Percentiles rank a stretch among this genome's conserved stretches.
phyloP scores from a whole-genome alignment of 2,113 vertebrate species.

The Ahaetulla prasina region DNA sequence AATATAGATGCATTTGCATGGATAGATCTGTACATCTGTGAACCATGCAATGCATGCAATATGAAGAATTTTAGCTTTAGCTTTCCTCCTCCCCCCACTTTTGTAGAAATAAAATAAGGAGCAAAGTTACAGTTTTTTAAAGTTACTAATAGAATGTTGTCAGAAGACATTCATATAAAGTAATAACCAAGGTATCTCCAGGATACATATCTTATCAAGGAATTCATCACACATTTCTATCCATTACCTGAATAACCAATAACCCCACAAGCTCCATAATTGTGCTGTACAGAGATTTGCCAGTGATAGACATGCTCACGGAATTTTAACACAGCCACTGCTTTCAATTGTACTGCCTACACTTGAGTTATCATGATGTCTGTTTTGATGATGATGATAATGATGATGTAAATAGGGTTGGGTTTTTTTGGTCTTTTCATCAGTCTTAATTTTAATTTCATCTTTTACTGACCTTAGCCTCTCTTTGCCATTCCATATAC shows the following conservation, averaged over 20 bases:
- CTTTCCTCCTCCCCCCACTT: background rate
- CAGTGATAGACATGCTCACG: constrained; percentile 22
- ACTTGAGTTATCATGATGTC: background rate
- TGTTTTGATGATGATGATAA: background rate
- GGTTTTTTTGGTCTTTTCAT: background rate
- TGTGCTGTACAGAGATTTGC: constrained; percentile 13
- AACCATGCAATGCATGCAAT: background rate
- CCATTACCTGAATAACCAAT: constrained; percentile 47
- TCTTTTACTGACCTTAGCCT: constrained; percentile 16
- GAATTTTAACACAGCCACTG: constrained; percentile 27
- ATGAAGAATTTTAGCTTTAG: background rate
- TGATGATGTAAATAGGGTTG: constrained; percentile 8
- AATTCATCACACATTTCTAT: constrained; percentile 56
- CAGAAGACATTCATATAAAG: constrained; percentile 47
- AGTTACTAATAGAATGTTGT: constrained; percentile 56
- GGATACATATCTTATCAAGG: constrained; percentile 54
- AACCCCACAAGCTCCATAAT: constrained; percentile 28
- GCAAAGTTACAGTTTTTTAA: constrained; percentile 53
- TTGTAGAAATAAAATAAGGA: constrained; percentile 44
- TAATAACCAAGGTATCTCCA: constrained; percentile 36
- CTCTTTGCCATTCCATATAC: background rate
- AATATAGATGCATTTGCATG: background rate
- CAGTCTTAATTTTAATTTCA: background rate
- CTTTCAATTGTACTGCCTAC: background rate
- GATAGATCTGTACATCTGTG: background rate